These are phyloP conservation scores for Dendroctonus valens DNA, from an alignment of 1,140 invertebrate species.

Conservation along the genomic window DNA sequence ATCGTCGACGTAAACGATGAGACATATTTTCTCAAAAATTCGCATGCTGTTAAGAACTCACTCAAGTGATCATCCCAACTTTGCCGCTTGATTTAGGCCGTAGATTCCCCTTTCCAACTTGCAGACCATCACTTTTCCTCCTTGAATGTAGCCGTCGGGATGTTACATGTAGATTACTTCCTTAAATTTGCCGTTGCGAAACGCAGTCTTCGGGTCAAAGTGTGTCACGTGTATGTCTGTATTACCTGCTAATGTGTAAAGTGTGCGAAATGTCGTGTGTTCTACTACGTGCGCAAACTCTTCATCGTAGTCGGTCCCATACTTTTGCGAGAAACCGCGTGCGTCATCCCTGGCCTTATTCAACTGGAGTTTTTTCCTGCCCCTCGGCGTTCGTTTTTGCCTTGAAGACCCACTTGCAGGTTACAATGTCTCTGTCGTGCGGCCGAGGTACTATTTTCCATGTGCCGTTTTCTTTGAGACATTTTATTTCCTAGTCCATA, in stretches of 20 bases:
- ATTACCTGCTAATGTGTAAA: neutral
- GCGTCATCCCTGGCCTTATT: neutral
- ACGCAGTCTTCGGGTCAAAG: neutral
- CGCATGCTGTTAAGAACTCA: neutral
- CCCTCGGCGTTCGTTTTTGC: neutral
- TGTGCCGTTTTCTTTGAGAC: constrained; percentile 9
- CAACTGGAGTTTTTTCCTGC: neutral
- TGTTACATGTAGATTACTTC: neutral
- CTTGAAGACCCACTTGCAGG: neutral
- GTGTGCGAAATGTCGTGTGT: neutral
- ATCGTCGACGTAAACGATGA: neutral
- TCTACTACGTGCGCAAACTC: neutral
- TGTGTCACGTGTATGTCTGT: neutral
- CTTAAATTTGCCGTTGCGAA: neutral
- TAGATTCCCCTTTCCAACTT: neutral
- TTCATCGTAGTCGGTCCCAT: neutral
- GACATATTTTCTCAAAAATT: neutral
- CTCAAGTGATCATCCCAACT: neutral
- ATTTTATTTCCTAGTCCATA: constrained; percentile 3
- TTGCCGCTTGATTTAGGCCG: neutral
- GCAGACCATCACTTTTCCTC: neutral
- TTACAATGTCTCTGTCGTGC: neutral
- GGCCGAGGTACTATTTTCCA: neutral
- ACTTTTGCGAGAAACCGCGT: neutral
- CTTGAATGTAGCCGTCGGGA: neutral